These are phyloP conservation scores for Aphelenchoides besseyi DNA, from an alignment of 1,140 invertebrate species.

Conservation along the genomic window DNA sequence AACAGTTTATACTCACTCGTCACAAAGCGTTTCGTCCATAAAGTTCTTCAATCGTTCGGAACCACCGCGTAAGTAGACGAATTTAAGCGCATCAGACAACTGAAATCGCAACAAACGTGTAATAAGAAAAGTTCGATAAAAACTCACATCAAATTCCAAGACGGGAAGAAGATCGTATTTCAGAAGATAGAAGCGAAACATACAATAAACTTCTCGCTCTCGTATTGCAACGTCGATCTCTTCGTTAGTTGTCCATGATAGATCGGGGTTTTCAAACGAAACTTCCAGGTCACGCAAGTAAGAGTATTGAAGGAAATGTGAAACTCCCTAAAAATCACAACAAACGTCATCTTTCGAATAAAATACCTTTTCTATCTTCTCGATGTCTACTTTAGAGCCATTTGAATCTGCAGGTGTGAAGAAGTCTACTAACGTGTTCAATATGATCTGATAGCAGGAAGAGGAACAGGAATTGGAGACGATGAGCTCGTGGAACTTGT, in stretches of 20 bases:
- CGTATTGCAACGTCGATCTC: not conserved
- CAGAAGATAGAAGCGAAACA: not conserved
- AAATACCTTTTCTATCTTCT: not conserved
- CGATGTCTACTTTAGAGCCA: not conserved
- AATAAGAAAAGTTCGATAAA: too few species aligned
- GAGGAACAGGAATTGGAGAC: not conserved
- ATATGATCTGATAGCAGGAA: not conserved
- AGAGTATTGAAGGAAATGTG: not conserved
- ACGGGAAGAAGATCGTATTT: not conserved
- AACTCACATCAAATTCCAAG: not conserved
- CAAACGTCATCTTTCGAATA: not conserved
- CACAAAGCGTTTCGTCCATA: not conserved
- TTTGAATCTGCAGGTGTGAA: not conserved
- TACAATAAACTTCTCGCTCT: not conserved
- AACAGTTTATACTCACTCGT: not conserved
- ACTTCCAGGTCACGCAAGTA: not conserved
- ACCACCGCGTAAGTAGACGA: not conserved
- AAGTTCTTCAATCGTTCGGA: not conserved
- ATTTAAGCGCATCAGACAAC: not conserved
- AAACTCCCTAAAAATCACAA: not conserved
- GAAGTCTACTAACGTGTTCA: not conserved
- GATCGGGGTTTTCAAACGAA: not conserved
- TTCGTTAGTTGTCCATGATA: not conserved
- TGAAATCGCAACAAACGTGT: too few species aligned
- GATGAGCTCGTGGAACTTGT: not conserved